Conservation (phyloP, 2,888 invertebrate species). For the Drosophila longiperda region DNA sequence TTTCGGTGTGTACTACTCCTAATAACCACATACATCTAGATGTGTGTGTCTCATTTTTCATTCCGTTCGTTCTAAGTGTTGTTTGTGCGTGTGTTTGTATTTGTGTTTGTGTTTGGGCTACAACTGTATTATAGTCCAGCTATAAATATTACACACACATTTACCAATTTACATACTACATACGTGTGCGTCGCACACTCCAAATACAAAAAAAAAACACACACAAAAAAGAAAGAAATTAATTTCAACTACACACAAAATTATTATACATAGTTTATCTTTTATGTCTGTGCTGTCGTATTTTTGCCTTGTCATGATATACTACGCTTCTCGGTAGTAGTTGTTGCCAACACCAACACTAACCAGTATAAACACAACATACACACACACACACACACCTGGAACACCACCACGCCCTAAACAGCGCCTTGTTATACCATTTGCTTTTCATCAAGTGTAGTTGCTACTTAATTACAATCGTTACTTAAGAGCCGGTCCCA, state of each 20-base stretch:
- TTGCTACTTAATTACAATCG: conserved; percentile 78
- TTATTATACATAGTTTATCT: conserved; percentile 62
- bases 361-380: conserved; percentile 6
- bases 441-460: conserved; percentile 77
- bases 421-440: conserved; percentile 59
- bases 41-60: conserved; percentile 67
- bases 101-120: conserved; percentile 42
- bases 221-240: conserved; percentile 46
- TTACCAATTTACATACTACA: conserved; percentile 45
- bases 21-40: conserved; percentile 46
- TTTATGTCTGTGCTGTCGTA: conserved; percentile 57
- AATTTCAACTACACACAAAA: conserved; percentile 56
- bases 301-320: conserved; percentile 74
- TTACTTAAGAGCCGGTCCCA: conserved; percentile 67
- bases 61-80: conserved; percentile 54
- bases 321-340: conserved; percentile 61
- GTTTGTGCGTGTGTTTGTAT: conserved; percentile 51
- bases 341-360: conserved; percentile 39
- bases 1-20: conserved; percentile 53
- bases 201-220: conserved; percentile 20
- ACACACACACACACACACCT: conserved; percentile 40
- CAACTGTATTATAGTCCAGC: conserved; percentile 49
- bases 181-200: conserved; percentile 29
- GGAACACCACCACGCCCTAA: conserved; percentile 45
- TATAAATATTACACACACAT: conserved; percentile 43